phyloP scores from a whole-genome alignment of 1,140 invertebrate genomes.

The Drosophila sp. region DNA sequence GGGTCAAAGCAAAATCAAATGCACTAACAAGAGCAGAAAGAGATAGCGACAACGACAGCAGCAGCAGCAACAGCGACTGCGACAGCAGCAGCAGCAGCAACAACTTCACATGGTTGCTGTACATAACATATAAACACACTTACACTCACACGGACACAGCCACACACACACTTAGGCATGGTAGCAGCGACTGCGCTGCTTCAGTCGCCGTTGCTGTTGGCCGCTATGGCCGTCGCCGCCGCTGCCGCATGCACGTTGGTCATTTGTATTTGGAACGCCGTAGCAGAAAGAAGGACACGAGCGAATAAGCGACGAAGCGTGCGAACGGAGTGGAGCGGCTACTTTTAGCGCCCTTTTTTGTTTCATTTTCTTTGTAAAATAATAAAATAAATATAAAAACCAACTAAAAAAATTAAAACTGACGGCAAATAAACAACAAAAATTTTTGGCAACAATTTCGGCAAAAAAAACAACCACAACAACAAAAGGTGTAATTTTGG shows the following conservation, averaged over 20 bases:
- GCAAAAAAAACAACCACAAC: constrained; percentile 37
- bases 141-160: constrained; percentile 45
- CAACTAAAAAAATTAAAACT: constrained; percentile 19
- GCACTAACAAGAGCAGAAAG: constrained; percentile 49
- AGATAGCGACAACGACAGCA: constrained; percentile 27
- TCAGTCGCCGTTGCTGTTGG: constrained; percentile 21
- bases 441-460: constrained; percentile 51
- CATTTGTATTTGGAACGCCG: constrained; percentile 82
- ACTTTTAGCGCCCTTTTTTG: constrained; percentile 82
- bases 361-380: constrained; percentile 69
- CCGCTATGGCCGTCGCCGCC: constrained; percentile 22
- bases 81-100: constrained; percentile 26
- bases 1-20: constrained; percentile 71
- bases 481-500: constrained; percentile 44
- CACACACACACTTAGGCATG: constrained; percentile 36
- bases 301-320: constrained; percentile 68
- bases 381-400: constrained; percentile 45
- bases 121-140: constrained; percentile 30
- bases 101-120: constrained; percentile 32
- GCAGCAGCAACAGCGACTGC: constrained; percentile 27
- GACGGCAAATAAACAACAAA: constrained; percentile 2
- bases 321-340: constrained; percentile 75
- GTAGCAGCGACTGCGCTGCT: constrained; percentile 33
- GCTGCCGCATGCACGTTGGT: constrained; percentile 68
- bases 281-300: constrained; percentile 79